A percentile compares a stretch with the other conserved stretches of the same genome.
phyloP scores from a whole-genome alignment of 2,888 invertebrate genomes.

The Eupithecia pulchellata region DNA sequence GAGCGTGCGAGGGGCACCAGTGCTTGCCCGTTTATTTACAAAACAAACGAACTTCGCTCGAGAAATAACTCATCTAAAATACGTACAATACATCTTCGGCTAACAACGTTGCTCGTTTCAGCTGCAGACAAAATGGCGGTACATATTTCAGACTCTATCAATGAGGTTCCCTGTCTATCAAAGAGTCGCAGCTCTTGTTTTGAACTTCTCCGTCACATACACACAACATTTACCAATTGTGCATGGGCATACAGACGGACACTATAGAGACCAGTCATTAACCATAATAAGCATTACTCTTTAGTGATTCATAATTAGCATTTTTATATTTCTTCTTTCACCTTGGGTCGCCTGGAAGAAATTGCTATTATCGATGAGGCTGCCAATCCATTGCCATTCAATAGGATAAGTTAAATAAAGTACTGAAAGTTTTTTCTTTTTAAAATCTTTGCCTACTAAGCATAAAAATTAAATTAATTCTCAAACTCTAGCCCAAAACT shows the following conservation, averaged over 20 bases:
- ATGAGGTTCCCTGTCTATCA: conserved; percentile 56
- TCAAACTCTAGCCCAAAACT: not conserved
- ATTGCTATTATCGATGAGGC: too few relatives aligned
- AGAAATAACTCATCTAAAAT: conserved; percentile 57
- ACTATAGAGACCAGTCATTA: not conserved
- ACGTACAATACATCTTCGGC: conserved; percentile 58
- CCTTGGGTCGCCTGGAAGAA: too few relatives aligned
- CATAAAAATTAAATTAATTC: not conserved
- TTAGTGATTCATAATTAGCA: too few relatives aligned
- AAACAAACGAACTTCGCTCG: conserved; percentile 53
- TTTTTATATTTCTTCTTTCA: too few relatives aligned
- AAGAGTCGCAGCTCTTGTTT: conserved; percentile 56
- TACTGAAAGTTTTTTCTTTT: too few relatives aligned
- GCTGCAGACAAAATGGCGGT: conserved; percentile 63
- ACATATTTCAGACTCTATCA: conserved; percentile 62
- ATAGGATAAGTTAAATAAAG: too few relatives aligned
- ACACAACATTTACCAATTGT: conserved; percentile 47
- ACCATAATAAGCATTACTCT: too few relatives aligned
- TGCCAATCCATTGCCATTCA: too few relatives aligned
- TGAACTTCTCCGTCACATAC: conserved; percentile 49
- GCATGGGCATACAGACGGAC: conserved; percentile 12
- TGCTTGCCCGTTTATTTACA: conserved; percentile 48
- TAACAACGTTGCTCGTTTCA: conserved; percentile 60
- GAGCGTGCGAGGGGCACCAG: conserved; percentile 35
- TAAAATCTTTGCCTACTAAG: too few relatives aligned